Evolutionary conservation across 2,888 invertebrate species (phyloP), one percentile per base, ranked within the genome.

Genomic region (Lasioglossum malachurum): DNA sequence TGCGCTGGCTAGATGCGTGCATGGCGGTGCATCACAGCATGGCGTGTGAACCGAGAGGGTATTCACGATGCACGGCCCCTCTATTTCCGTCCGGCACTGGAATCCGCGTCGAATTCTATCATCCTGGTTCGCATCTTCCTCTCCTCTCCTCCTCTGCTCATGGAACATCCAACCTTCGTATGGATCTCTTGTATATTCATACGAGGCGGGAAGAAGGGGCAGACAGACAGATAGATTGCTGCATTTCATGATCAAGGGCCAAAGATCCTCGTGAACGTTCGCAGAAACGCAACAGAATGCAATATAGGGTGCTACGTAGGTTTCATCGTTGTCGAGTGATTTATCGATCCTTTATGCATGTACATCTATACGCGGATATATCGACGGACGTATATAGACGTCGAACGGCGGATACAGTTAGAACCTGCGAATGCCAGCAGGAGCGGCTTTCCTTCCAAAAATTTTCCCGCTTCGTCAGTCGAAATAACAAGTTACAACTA

Each of bases 101-200:
- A 94, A 94, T 94, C 94, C 93, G 92, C 93, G 92, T 93, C 93
- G 93, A 94, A 94, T 93, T 94, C 94, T 94, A 93, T 93, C 94
- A 93, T 94, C 93, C 92, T 88, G 90, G 88, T 88, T 89, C 91
- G 84, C 84, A 81, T 89, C 77, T 78, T 78, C 77, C 78, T 80
- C 89, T 74, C 76, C 75, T 71, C 57, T 41, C 67, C 49, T 53
- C 10, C n/a, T 57, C 38, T 71, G 7, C 67, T 78, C 82, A 77
- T 71, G 57, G 76, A 80, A 78, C 87, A 83, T 67, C 73, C 87
- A 77, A 49, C 79, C 80, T 83, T 78, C 87, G 77, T 81, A 80
- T 87, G 83, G 87, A 83, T 75, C 82, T 72, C 75, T 86, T 82
- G 82, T 80, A 82, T 69, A 78, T 73, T 74, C 79, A 53, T 75